These are phyloP conservation scores for Halisarca cf. caerulea DNA, from an alignment of 37 sponge, comb jelly and placozoan genomes.

Conservation along the genomic window DNA sequence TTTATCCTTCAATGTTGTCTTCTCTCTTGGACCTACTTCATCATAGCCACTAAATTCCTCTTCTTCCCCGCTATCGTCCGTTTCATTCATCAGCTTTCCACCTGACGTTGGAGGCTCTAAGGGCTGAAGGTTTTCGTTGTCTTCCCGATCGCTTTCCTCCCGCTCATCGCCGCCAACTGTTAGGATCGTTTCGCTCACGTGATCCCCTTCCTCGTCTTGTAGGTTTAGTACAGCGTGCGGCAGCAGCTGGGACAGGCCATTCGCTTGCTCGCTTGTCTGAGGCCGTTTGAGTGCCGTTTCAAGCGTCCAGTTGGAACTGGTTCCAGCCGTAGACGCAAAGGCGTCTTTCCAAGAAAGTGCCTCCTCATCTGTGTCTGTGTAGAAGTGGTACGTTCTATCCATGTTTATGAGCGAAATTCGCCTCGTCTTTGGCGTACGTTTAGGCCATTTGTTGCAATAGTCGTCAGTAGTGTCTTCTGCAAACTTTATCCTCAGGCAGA, in stretches of 20 bases:
- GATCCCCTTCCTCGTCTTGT: background rate
- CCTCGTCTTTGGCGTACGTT: background rate
- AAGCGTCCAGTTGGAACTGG: slow-evolving; percentile 8
- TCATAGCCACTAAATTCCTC: slow-evolving; percentile 19
- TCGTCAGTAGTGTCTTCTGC: slow-evolving; percentile 33
- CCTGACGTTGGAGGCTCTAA: no score
- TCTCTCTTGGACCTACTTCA: background rate
- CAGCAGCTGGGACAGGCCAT: no score
- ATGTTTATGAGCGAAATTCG: slow-evolving; percentile 43
- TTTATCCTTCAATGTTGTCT: background rate
- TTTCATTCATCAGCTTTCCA: no score
- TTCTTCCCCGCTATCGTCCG: no score
- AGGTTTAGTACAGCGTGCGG: no score
- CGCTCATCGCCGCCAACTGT: background rate
- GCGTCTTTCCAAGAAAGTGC: slow-evolving; percentile 17
- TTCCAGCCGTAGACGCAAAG: background rate
- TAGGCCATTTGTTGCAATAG: slow-evolving; percentile 49
- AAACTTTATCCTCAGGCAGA: slow-evolving; percentile 34
- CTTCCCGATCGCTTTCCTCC: background rate
- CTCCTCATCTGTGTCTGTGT: slow-evolving; percentile 19
- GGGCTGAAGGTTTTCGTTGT: background rate
- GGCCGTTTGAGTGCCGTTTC: background rate
- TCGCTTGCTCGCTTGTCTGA: background rate
- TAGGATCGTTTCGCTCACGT: background rate
- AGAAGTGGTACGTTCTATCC: slow-evolving; percentile 49